Conservation (phyloP, 2,888 invertebrate species). For the Macrosiphum euphorbiae region DNA sequence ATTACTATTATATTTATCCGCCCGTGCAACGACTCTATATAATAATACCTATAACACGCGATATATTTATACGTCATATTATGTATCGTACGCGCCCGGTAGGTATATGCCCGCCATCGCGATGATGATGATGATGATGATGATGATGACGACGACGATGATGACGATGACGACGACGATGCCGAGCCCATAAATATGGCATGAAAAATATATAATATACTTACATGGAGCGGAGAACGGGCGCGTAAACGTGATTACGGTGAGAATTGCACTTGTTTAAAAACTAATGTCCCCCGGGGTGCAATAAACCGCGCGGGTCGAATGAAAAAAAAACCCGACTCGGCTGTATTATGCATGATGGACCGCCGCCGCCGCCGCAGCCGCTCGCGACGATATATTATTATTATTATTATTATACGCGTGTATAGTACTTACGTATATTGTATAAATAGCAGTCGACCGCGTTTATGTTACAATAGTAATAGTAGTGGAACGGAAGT, state of each 20-base stretch:
- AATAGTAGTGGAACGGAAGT: background rate
- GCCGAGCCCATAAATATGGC: conserved; percentile 46
- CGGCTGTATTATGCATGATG: conserved; percentile 41
- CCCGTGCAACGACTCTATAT: background rate
- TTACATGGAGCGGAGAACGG: conserved; percentile 38
- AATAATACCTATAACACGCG: background rate
- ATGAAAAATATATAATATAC: conserved; percentile 53
- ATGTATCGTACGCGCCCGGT: background rate
- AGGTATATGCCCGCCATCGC: background rate
- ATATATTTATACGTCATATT: background rate
- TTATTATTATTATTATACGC: conserved; percentile 42
- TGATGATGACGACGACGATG: background rate
- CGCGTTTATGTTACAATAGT: background rate
- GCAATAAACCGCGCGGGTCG: conserved; percentile 48
- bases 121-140: background rate
- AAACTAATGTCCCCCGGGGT: conserved; percentile 64
- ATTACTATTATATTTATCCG: background rate
- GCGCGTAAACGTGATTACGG: conserved; percentile 63
- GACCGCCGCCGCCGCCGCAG: background rate
- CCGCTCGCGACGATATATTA: conserved; percentile 18
- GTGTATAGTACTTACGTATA: background rate
- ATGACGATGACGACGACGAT: background rate
- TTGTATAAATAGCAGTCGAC: background rate
- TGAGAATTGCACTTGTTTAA: conserved; percentile 64
- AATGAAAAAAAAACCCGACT: conserved; percentile 29